Percentiles rank a stretch among this genome's conserved stretches.
Conservation (phyloP, 1,140 invertebrate genomes). For the Andrena cerasifolii region DNA sequence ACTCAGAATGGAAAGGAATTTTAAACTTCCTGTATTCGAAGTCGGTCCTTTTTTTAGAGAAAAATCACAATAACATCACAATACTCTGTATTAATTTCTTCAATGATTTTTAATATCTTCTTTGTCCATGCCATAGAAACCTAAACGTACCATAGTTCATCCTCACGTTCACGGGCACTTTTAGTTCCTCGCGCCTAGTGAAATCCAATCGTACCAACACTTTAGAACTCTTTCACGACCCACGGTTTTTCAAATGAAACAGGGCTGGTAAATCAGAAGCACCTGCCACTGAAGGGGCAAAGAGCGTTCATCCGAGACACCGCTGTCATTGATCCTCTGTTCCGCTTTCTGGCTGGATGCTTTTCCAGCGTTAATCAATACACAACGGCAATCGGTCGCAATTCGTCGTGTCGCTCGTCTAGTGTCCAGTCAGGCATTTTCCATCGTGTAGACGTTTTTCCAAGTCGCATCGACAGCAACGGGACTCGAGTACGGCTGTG, state of each 20-base stretch:
- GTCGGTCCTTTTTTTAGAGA: no score
- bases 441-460: constrained; percentile 34
- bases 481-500: background rate
- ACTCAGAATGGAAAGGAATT: no score
- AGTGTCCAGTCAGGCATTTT: constrained; percentile 29
- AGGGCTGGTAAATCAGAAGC: constrained; percentile 6
- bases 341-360: constrained; percentile 33
- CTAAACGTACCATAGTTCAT: no score
- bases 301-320: background rate
- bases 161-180: no score
- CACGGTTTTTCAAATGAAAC: constrained; percentile 19
- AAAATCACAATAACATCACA: no score
- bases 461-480: background rate
- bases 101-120: no score
- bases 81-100: no score
- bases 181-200: no score
- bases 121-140: no score
- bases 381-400: constrained; percentile 37
- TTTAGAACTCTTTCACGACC: background rate
- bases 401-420: constrained; percentile 9
- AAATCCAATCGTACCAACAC: constrained; percentile 9
- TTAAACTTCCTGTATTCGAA: background rate
- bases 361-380: constrained; percentile 42
- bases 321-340: constrained; percentile 28
- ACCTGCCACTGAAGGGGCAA: background rate